phyloP scores from a whole-genome alignment of 92 coral and sea anemone species.

The Porites evermanni region DNA sequence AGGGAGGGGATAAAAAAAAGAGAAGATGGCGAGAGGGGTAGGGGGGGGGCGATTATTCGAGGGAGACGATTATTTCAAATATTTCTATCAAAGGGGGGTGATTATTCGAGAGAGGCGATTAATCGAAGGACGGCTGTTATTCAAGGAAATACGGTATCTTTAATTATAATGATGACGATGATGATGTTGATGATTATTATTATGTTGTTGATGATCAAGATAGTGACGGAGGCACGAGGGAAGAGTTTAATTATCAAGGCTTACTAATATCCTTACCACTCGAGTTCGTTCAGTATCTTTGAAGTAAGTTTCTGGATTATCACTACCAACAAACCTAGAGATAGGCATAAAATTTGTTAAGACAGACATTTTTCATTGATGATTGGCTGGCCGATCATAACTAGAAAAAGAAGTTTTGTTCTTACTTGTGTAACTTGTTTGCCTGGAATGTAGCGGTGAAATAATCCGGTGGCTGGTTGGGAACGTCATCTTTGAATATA shows the following conservation, averaged over 20 bases:
- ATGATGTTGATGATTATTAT: no score
- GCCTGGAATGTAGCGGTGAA: conserved; percentile 93
- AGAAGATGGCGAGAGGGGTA: no score
- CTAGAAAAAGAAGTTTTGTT: background rate
- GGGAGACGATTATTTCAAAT: no score
- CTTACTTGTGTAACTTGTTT: conserved; percentile 91
- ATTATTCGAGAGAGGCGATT: no score
- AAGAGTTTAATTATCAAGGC: background rate
- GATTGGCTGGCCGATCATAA: background rate
- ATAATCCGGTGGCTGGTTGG: conserved; percentile 89
- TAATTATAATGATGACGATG: no score
- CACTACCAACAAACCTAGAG: conserved; percentile 85
- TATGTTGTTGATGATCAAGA: no score
- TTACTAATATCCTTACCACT: conserved; percentile 69
- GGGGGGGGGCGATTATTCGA: no score
- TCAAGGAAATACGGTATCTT: no score
- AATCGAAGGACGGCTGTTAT: no score
- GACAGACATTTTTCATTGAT: background rate
- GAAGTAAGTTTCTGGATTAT: conserved; percentile 91
- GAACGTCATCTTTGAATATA: conserved; percentile 92
- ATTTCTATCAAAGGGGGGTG: no score
- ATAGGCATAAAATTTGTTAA: background rate
- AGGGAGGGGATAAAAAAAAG: no score
- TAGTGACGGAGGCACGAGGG: no score
- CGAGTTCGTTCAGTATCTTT: conserved; percentile 91